phyloP scores from a whole-genome alignment of 2,888 invertebrate genomes.

The Cosmia pyralina region DNA sequence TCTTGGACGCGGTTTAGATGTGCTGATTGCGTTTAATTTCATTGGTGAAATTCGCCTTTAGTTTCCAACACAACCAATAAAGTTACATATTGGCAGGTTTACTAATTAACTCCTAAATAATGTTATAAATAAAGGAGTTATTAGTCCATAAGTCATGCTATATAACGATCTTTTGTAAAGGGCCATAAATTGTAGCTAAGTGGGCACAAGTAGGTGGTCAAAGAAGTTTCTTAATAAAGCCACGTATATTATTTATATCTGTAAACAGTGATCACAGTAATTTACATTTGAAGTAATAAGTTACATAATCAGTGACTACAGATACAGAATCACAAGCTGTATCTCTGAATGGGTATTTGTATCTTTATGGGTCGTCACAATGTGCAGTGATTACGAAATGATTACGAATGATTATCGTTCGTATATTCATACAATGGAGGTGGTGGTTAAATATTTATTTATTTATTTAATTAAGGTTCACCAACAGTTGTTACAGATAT shows the following conservation, averaged over 20 bases:
- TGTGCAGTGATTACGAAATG: conserved; percentile 14
- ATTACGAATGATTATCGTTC: conserved; percentile 1
- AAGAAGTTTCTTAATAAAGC: conserved; percentile 20
- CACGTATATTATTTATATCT: conserved; percentile 3
- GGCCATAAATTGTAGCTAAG: conserved; percentile 7
- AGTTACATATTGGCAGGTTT: background rate
- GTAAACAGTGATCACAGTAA: conserved; percentile 17
- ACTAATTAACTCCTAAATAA: background rate
- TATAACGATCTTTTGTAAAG: conserved; percentile 11
- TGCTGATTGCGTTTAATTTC: too few relatives aligned
- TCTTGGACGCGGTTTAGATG: too few relatives aligned
- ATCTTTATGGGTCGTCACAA: conserved; percentile 24
- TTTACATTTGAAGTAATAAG: conserved; percentile 32
- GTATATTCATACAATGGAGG: background rate
- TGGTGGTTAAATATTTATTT: background rate
- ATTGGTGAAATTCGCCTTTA: too few relatives aligned
- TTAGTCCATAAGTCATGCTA: conserved; percentile 2
- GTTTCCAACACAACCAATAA: background rate
- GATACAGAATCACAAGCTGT: background rate
- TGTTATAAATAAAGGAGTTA: conserved; percentile 1
- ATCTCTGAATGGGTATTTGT: background rate
- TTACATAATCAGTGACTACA: conserved; percentile 28
- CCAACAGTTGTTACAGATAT: too few relatives aligned
- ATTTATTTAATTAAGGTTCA: too few relatives aligned
- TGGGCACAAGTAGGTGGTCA: background rate